Evolutionary conservation across 2,888 invertebrate species (phyloP).

Genomic region (Eucera pruinosa): DNA sequence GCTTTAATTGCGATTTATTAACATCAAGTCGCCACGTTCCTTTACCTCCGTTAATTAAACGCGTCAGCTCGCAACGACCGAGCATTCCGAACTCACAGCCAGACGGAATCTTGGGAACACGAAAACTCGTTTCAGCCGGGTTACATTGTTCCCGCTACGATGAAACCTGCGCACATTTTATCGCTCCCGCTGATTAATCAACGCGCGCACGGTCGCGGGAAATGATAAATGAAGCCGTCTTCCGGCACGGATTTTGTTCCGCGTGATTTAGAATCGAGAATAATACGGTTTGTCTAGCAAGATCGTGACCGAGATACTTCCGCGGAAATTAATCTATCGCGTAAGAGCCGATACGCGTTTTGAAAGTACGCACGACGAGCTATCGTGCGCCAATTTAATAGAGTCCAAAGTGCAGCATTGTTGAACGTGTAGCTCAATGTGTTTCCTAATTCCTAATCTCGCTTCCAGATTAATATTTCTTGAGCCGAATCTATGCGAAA

Average conservation of each 20-base stretch:
- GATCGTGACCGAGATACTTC: no score
- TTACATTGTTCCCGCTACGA: not conserved
- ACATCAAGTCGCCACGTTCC: constrained; percentile 23
- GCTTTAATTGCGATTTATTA: constrained; percentile 53
- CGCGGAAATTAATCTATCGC: no score
- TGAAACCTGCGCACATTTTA: not conserved
- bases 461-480: no score
- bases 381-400: no score
- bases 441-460: no score
- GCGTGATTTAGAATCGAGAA: not conserved
- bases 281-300: no score
- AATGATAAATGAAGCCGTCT: not conserved
- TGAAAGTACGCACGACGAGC: no score
- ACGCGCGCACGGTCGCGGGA: not conserved
- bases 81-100: not conserved
- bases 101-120: not conserved
- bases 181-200: not conserved
- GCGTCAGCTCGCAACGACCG: constrained; percentile 13
- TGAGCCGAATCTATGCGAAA: no score
- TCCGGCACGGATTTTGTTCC: constrained; percentile 1
- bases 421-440: no score
- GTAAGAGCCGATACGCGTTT: no score
- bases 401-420: no score
- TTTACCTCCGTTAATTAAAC: constrained; percentile 52
- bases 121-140: not conserved